These are phyloP conservation scores for Brienomyrus brachyistius DNA, from an alignment of 2,113 vertebrate genomes.

Conservation along the genomic window DNA sequence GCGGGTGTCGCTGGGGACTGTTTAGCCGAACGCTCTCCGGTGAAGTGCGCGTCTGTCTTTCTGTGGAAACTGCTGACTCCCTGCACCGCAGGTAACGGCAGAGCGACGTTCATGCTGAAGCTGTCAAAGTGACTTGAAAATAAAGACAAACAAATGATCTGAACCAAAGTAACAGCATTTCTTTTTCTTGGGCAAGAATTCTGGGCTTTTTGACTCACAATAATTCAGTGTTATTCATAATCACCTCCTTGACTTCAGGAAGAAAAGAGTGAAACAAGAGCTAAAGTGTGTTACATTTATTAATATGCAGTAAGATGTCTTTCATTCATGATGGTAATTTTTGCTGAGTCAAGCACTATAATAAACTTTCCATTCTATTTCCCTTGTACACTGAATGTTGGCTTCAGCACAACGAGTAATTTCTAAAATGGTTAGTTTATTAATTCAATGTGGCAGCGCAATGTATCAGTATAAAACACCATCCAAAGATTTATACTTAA, in stretches of 20 bases:
- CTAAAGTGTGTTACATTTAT: background rate
- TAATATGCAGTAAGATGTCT: background rate
- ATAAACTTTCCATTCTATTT: background rate
- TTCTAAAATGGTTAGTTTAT: background rate
- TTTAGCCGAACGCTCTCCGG: background rate
- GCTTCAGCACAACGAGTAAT: background rate
- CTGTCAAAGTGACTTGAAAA: background rate
- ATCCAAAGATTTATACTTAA: background rate
- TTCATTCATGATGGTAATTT: background rate
- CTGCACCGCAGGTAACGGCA: background rate
- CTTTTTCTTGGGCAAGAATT: background rate
- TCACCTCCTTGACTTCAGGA: background rate
- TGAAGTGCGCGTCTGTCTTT: background rate
- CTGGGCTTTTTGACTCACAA: background rate
- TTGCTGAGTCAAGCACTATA: background rate
- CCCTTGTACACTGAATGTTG: background rate
- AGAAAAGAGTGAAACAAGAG: background rate
- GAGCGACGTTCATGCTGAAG: background rate
- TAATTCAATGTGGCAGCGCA: background rate
- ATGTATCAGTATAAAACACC: background rate
- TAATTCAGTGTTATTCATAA: background rate
- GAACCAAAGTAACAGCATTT: background rate
- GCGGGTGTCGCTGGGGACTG: conserved; percentile 16
- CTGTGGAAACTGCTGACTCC: conserved; percentile 1
- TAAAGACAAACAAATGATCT: conserved; percentile 3